These are phyloP conservation scores for Clanis bilineata DNA, from an alignment of 2,888 invertebrate species.

Conservation along the genomic window DNA sequence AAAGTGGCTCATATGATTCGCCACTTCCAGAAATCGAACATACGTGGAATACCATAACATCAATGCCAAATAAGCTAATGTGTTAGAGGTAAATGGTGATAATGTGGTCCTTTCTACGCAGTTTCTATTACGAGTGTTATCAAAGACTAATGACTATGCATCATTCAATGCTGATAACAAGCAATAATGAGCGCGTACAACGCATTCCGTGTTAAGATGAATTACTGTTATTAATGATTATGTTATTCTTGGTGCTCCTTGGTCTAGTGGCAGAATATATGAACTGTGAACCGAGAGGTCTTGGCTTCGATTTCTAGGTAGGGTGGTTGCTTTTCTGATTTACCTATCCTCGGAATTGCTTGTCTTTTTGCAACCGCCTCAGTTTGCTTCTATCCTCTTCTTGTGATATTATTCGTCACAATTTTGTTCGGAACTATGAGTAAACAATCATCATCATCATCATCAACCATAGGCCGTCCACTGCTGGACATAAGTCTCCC, in stretches of 20 bases:
- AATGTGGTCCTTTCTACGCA: background rate
- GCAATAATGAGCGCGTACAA: background rate
- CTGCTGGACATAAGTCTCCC: no score
- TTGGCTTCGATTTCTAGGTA: no score
- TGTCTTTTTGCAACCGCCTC: no score
- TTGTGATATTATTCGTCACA: no score
- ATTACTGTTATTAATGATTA: background rate
- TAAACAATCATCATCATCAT: no score
- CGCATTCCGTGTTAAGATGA: background rate
- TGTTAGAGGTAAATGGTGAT: background rate
- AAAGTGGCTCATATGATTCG: background rate
- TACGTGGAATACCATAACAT: background rate
- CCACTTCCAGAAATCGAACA: background rate
- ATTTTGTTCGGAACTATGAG: no score
- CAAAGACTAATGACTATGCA: no score
- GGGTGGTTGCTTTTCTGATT: no score
- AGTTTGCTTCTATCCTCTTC: no score
- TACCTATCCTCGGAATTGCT: no score
- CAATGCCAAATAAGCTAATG: background rate
- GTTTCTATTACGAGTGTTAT: background rate
- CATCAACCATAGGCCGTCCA: no score
- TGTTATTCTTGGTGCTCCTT: background rate
- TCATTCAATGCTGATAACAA: background rate
- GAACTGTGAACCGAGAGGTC: no score
- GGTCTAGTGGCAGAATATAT: background rate